These are phyloP conservation scores for Colostygia pectinataria DNA, from an alignment of 2,888 invertebrate species.

Conservation along the genomic window DNA sequence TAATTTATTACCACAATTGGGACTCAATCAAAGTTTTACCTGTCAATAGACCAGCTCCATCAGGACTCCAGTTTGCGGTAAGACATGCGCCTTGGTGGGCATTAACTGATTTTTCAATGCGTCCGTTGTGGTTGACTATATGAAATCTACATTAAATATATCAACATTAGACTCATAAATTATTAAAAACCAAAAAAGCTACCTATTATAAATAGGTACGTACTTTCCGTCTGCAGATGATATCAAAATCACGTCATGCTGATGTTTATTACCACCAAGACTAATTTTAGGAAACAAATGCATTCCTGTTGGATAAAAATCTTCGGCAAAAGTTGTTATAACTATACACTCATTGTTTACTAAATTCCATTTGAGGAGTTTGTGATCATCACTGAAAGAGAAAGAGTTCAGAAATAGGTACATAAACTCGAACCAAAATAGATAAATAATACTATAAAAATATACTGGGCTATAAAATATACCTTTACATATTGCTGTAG, in stretches of 20 bases:
- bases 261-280: conserved; percentile 79
- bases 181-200: neutral
- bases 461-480: no score
- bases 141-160: conserved; percentile 90
- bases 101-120: conserved; percentile 95
- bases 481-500: no score
- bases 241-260: conserved; percentile 91
- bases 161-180: conserved; percentile 1
- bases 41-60: conserved; percentile 96
- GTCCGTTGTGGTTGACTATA: conserved; percentile 93
- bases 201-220: conserved; percentile 33
- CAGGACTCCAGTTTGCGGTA: conserved; percentile 95
- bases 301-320: conserved; percentile 94
- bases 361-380: conserved; percentile 94
- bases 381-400: conserved; percentile 95
- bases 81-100: conserved; percentile 97
- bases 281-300: conserved; percentile 91
- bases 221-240: conserved; percentile 93
- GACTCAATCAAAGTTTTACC: conserved; percentile 70
- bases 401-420: no score
- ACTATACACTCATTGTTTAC: conserved; percentile 89
- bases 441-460: no score
- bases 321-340: conserved; percentile 90
- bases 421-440: no score
- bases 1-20: no score